Base-by-base conservation (phyloP, 1,140 invertebrate genomes). In the Eubasilissa regina region DNA sequence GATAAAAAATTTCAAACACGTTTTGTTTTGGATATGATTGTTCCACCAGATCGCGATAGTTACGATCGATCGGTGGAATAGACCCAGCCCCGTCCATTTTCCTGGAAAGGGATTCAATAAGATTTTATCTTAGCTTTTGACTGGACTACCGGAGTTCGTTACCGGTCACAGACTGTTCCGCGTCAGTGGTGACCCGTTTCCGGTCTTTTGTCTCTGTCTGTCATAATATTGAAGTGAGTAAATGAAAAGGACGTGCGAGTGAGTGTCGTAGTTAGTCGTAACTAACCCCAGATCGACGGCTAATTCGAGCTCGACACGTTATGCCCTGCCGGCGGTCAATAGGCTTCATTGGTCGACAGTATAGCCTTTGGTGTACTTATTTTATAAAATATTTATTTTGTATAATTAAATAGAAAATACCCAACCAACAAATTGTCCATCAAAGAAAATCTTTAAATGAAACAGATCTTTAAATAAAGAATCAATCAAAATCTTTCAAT, bases 51-150 rank as follows among this genome's bases (percentile, higher is more conserved):
- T 35, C 25, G 25, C 25, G 25, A 35, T 35, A 35, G 25, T 56
- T n/a, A 55, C 53, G 53, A 56, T 56, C 53, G 17, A 56, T n/a
- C 25, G 25, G 25, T 35, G 6, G 25, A 56, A 56, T 56, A 56
- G 53, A 56, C n/a, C 8, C 11, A 25, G 15, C 47, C 66, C 66
- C 47, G 19, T 62, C 66, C 25, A 70, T 35, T 70, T 70, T 70
- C 66, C 66, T 70, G 66, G 21, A 12, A 12, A 51, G 19, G 17
- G 66, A 70, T 53, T 70, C 19, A 70, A 70, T 70, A 51, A 48
- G 45, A 70, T 70, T 51, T 70, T 21, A 51, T 70, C 66, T 15
- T 51, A 19, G 66, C 21, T 70, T 70, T 70, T 70, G 25, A 51
- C 48, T 70, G 48, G 47, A 70, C 66, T 21, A 70, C 47, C 66